Conservation (phyloP, 2,113 vertebrate species). For the Poeciliopsis retropinna region DNA sequence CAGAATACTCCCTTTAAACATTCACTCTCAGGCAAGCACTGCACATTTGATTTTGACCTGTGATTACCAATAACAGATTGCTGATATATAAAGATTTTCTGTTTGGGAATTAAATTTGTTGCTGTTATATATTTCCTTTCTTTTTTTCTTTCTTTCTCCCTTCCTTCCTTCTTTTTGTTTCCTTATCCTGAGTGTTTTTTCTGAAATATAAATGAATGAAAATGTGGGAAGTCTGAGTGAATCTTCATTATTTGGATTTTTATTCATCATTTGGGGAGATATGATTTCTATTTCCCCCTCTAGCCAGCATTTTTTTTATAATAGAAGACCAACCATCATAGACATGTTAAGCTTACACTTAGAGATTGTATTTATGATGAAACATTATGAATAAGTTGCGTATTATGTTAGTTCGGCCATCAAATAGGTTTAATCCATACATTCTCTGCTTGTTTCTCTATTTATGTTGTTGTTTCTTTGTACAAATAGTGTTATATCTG, state of each 20-base stretch:
- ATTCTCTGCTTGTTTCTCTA: not conserved
- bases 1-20: no score
- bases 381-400: not conserved
- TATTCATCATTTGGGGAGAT: constrained; percentile 6
- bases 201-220: not conserved
- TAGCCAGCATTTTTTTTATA: constrained; percentile 12
- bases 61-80: no score
- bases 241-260: not conserved
- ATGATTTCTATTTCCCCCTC: not conserved
- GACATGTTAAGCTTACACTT: constrained; percentile 2
- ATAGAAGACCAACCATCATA: constrained; percentile 1
- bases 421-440: not conserved
- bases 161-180: not conserved
- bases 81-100: no score
- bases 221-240: not conserved
- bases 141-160: no score
- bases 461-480: not conserved
- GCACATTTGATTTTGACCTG: no score
- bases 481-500: not conserved
- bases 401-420: not conserved
- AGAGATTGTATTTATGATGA: not conserved
- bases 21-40: no score
- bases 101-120: no score
- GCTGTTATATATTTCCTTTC: no score
- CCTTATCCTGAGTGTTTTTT: not conserved